Base-by-base conservation (phyloP, 2,888 invertebrate genomes). In the Eudemis profundana region DNA sequence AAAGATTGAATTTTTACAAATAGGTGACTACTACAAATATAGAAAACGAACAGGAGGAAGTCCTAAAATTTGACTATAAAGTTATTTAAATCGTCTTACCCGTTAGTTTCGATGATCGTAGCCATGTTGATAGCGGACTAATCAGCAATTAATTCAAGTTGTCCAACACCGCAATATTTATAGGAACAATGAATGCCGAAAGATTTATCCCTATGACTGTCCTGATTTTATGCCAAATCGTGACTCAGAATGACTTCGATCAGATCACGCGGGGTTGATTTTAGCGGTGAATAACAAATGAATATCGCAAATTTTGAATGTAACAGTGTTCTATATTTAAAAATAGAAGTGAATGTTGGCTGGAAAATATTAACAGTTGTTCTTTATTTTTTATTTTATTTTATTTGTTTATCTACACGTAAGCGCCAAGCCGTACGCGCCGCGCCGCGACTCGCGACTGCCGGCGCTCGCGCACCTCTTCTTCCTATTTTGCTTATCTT, bases 101-200 rank as follows among this genome's bases (percentile, higher is more conserved):
- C 83, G 75, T 84, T 83, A 69, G 77, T 81, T 74, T 86, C 81
- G 70, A 87, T 72, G 72, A 82, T 74, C 47, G 83, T 75, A 66
- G 82, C 79, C 89, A 89, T 88, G 47, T 72, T 73, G 69, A 68
- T 71, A 72, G 63, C 53, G 46, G 19, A 46, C 19, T 53, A 47
- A 59, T 65, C 38, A 47, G 53, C 40, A 19, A 56, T 56, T 50
- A 51, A 56, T 67, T 56, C 23, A 57, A 46, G 36, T 29, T n/a
- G 42, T 44, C 14, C 44, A 57, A 47, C 60, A 47, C 65, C 12
- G 17, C 51, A 60, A 65, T 65, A 65, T 65, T 47, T 65, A 65
- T 65, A 65, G 46, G 23, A 59, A 64, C 57, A 59, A 65, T 46
- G 46, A 57, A 57, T 38, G 44, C 44, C 46, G 57, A 53, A 36